Evolutionary conservation across 92 coral and sea anemone genomes (phyloP).

Genomic region (Actinernus sp.): DNA sequence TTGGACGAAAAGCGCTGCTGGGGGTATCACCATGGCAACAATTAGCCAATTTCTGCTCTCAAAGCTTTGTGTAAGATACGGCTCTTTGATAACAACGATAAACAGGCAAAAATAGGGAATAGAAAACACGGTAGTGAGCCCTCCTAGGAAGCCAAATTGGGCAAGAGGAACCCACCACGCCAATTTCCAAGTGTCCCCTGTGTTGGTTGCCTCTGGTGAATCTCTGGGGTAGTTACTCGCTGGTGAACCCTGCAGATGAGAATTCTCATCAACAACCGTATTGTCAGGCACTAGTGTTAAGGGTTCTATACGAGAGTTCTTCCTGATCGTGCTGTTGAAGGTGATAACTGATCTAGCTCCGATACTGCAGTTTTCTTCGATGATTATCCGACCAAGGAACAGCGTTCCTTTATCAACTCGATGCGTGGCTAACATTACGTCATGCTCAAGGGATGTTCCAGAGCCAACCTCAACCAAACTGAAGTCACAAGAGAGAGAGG

Average conservation of each 20-base stretch:
- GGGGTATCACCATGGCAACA: slow-evolving; percentile 9
- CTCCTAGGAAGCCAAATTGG: background rate
- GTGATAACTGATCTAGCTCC: slow-evolving; percentile 9
- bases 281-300: slow-evolving; percentile 12
- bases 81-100: background rate
- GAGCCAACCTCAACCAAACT: slow-evolving; percentile 4
- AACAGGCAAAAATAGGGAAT: background rate
- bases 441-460: background rate
- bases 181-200: background rate
- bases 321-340: slow-evolving; percentile 1
- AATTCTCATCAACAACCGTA: slow-evolving; percentile 5
- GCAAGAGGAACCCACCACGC: slow-evolving; percentile 8
- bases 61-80: slow-evolving; percentile 4
- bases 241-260: slow-evolving; percentile 10
- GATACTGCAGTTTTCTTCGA: slow-evolving; percentile 11
- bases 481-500: background rate
- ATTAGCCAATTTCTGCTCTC: background rate
- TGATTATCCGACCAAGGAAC: slow-evolving; percentile 8
- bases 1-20: background rate
- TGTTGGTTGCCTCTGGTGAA: background rate
- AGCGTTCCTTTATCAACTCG: slow-evolving; percentile 10
- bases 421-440: slow-evolving; percentile 3
- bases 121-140: background rate
- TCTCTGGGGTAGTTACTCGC: background rate
- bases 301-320: slow-evolving; percentile 7